Percentiles rank a stretch among this genome's conserved stretches.
Conservation (phyloP, 2,797 vertebrate genomes). For the Holocentrus rufus region DNA sequence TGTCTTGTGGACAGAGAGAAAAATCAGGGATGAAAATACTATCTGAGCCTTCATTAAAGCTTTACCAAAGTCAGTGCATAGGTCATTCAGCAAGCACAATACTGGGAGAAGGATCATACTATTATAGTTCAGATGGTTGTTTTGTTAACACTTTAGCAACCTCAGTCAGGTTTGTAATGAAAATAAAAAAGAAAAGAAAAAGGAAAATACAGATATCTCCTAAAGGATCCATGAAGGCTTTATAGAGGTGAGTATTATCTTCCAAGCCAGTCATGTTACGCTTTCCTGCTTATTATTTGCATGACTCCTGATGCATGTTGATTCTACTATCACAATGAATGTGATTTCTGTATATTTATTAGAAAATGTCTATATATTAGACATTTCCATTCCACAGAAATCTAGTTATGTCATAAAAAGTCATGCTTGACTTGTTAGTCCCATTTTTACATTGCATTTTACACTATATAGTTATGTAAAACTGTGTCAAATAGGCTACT, state of each 20-base stretch:
- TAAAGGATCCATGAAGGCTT: neutral
- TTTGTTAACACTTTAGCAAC: neutral
- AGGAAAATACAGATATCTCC: conserved; percentile 1
- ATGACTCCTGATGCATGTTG: too few relatives aligned
- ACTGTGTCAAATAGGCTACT: neutral
- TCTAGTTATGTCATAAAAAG: neutral
- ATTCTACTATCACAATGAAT: neutral
- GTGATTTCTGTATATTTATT: neutral
- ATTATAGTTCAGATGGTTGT: neutral
- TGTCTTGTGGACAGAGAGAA: neutral
- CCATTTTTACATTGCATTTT: neutral
- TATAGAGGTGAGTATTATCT: neutral
- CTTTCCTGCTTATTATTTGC: neutral
- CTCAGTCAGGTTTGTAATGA: neutral
- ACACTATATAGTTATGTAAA: neutral
- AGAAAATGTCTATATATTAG: neutral
- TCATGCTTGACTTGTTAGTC: neutral
- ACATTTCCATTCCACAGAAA: neutral
- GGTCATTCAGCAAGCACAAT: neutral
- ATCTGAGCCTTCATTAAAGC: neutral
- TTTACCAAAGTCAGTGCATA: neutral
- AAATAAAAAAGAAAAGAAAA: neutral
- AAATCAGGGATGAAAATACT: neutral
- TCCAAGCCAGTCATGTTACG: neutral
- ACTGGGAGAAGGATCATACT: neutral